Conservation (phyloP, 2,888 invertebrate genomes). For the Rhogogaster chlorosoma region DNA sequence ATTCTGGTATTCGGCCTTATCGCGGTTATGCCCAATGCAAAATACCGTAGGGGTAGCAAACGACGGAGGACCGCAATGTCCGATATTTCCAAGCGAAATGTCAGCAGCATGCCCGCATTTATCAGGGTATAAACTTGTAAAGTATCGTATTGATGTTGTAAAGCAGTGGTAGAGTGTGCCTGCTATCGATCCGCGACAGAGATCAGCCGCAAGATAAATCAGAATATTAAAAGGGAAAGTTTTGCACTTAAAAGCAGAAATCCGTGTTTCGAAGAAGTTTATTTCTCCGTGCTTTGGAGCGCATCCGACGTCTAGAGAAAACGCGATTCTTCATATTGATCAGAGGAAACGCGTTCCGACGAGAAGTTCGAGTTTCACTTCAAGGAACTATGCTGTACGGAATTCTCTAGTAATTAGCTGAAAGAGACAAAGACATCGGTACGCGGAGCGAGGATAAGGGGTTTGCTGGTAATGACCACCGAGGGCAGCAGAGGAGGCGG, state of each 20-base stretch:
- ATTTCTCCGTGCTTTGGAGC: neutral
- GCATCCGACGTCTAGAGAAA: neutral
- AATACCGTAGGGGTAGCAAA: neutral
- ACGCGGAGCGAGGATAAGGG: slow-evolving; percentile 51
- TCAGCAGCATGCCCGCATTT: neutral
- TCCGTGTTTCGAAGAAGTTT: neutral
- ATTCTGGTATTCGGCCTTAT: neutral
- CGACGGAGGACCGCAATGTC: neutral
- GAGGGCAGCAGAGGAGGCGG: slow-evolving; percentile 46
- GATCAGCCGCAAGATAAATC: neutral
- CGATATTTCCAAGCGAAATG: neutral
- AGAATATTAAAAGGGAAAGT: neutral
- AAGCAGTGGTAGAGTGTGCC: neutral
- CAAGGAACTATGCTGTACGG: slow-evolving; percentile 53
- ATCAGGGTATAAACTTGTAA: neutral
- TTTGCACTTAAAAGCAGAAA: neutral
- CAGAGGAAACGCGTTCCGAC: neutral
- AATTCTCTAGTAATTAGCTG: slow-evolving; percentile 62
- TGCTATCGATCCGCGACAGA: neutral
- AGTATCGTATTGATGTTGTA: neutral
- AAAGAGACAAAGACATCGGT: slow-evolving; percentile 22
- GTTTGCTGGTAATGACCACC: slow-evolving; percentile 62
- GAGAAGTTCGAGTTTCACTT: slow-evolving; percentile 16
- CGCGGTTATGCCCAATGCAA: neutral
- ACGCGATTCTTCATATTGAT: neutral